Conservation (phyloP, 2,888 invertebrate genomes). For the Saturnia pavonia region DNA sequence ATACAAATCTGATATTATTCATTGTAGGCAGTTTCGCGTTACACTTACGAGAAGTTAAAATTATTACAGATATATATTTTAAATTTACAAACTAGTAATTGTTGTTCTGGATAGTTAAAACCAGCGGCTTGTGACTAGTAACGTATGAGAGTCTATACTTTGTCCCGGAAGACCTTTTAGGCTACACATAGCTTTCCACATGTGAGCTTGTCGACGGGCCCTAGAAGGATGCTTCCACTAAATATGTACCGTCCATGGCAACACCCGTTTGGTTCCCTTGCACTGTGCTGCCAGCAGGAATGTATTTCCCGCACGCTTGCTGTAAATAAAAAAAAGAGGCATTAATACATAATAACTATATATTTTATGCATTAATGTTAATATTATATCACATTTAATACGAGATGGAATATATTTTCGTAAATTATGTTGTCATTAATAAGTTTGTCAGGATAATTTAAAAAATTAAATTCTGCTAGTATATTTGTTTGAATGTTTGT, state of each 20-base stretch:
- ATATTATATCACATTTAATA: too few relatives aligned
- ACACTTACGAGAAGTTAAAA: constrained; percentile 61
- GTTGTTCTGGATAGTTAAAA: constrained; percentile 43
- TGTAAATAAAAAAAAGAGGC: constrained; percentile 62
- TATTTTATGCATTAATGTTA: background rate
- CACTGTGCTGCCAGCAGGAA: constrained; percentile 91
- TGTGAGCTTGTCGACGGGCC: constrained; percentile 65
- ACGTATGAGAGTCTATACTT: constrained; percentile 22
- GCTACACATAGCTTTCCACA: constrained; percentile 70
- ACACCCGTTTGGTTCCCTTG: constrained; percentile 91
- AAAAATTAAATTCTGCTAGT: too few relatives aligned
- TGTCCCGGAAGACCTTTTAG: constrained; percentile 29
- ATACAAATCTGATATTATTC: constrained; percentile 49
- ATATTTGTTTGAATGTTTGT: too few relatives aligned
- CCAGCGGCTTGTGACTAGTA: constrained; percentile 33
- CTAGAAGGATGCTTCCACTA: constrained; percentile 93
- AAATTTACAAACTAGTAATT: constrained; percentile 66
- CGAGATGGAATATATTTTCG: too few relatives aligned
- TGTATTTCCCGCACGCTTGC: constrained; percentile 93
- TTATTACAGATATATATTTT: constrained; percentile 45
- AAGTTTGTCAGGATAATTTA: too few relatives aligned
- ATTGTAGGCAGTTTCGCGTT: constrained; percentile 73
- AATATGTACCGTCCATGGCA: constrained; percentile 92
- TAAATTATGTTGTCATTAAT: too few relatives aligned
- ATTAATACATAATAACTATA: constrained; percentile 22